These are phyloP conservation scores for Adelphocoris suturalis DNA, from an alignment of 2,888 invertebrate genomes.

Conservation along the genomic window DNA sequence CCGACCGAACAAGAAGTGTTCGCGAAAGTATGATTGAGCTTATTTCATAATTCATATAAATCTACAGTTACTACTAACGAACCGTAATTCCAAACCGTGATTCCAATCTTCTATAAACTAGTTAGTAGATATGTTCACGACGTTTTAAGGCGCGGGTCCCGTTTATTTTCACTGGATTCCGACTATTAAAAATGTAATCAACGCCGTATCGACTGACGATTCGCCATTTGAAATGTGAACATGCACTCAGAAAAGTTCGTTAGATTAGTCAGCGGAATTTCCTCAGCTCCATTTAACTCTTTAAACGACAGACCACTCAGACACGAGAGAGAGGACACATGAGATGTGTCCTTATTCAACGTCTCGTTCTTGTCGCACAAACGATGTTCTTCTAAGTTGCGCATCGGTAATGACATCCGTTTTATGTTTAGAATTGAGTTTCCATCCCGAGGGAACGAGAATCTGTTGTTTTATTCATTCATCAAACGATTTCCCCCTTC, in stretches of 20 bases:
- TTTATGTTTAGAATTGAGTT: neutral
- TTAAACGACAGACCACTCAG: neutral
- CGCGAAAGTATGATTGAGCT: too few relatives aligned
- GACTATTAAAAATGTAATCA: too few relatives aligned
- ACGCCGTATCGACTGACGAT: neutral
- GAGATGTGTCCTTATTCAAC: too few relatives aligned
- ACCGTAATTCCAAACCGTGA: too few relatives aligned
- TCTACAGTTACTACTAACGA: too few relatives aligned
- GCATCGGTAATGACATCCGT: slow-evolving; percentile 22
- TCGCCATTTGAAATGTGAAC: neutral
- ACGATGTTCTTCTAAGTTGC: neutral
- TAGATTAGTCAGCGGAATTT: neutral
- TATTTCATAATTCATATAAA: too few relatives aligned
- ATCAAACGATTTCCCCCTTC: neutral
- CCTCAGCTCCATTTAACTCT: neutral
- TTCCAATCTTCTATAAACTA: too few relatives aligned
- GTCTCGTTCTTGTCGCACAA: neutral
- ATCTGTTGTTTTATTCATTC: slow-evolving; percentile 22
- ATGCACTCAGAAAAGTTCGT: neutral
- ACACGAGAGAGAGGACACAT: too few relatives aligned
- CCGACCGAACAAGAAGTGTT: too few relatives aligned
- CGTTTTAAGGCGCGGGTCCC: too few relatives aligned
- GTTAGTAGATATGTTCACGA: too few relatives aligned
- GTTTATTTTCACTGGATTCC: too few relatives aligned
- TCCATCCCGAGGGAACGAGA: neutral